phyloP scores from a whole-genome alignment of 2,888 invertebrate genomes.

The Tuberolachnus salignus region DNA sequence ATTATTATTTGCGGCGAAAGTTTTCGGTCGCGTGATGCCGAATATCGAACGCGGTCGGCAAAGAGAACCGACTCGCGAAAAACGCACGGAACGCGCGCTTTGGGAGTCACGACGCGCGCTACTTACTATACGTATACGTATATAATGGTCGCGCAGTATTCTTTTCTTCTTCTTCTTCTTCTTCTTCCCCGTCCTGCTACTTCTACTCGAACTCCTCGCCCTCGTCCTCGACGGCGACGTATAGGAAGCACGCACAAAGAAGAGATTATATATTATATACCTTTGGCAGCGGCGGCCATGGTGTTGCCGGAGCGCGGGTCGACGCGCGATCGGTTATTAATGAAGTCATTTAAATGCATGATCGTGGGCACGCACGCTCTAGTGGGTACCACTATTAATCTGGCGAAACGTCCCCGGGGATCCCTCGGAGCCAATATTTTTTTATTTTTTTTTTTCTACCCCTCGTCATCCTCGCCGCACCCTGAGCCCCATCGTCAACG shows the following conservation, averaged over 20 bases:
- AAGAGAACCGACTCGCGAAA: no score
- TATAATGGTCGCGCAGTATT: no score
- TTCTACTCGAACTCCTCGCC: neutral
- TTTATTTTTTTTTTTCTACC: constrained; percentile 44
- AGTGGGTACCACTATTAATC: constrained; percentile 56
- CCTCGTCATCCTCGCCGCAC: neutral
- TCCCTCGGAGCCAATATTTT: constrained; percentile 48
- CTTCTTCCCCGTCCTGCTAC: neutral
- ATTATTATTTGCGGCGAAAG: no score
- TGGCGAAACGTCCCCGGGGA: constrained; percentile 54
- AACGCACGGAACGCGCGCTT: no score
- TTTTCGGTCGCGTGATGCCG: no score
- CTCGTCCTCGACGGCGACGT: neutral
- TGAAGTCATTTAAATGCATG: constrained; percentile 67
- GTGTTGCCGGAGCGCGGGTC: constrained; percentile 13
- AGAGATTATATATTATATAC: constrained; percentile 25
- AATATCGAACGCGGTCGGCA: no score
- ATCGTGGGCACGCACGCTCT: constrained; percentile 59
- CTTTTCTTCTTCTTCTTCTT: no score
- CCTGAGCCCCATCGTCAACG: neutral
- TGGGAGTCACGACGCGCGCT: no score
- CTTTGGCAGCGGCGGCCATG: neutral
- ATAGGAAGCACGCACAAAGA: constrained; percentile 14
- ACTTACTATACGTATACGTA: no score
- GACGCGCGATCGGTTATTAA: constrained; percentile 61